Percentiles rank a stretch among this genome's conserved stretches.
phyloP scores from a whole-genome alignment of 1,140 invertebrate species.

The Copidosoma floridanum region DNA sequence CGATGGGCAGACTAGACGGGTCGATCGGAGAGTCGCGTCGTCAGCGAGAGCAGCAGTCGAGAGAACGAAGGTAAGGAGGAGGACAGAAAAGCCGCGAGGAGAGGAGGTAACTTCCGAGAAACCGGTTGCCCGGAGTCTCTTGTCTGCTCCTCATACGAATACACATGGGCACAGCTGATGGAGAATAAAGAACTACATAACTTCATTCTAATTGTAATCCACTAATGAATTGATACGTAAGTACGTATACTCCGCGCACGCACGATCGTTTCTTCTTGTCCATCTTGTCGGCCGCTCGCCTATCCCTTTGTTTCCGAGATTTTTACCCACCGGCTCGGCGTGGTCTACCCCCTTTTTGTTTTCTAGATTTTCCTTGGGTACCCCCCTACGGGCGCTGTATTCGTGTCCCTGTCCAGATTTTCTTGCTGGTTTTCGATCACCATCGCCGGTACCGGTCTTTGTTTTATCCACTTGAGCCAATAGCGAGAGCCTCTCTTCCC shows the following conservation, averaged over 20 bases:
- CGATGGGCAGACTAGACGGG: slow-evolving; percentile 13
- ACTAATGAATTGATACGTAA: slow-evolving; percentile 56
- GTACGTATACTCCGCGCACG: too few species aligned
- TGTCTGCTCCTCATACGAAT: slow-evolving; percentile 30
- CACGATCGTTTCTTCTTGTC: too few species aligned
- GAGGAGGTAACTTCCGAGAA: slow-evolving; percentile 29
- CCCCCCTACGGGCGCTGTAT: slow-evolving; percentile 12
- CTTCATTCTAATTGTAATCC: slow-evolving; percentile 52
- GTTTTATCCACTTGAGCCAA: too few species aligned
- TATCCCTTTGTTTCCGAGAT: too few species aligned
- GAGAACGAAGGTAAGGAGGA: slow-evolving; percentile 6
- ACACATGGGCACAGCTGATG: slow-evolving; percentile 45
- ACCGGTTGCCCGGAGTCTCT: slow-evolving; percentile 42
- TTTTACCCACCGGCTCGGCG: too few species aligned
- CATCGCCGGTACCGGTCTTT: too few species aligned
- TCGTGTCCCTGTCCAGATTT: too few species aligned
- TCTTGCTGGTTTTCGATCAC: too few species aligned
- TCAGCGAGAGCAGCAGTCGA: neutral
- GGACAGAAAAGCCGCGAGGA: slow-evolving; percentile 3
- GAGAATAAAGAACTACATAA: too few species aligned
- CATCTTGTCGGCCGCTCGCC: too few species aligned
- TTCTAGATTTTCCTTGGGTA: neutral
- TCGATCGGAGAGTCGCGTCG: neutral
- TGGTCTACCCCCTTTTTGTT: neutral
- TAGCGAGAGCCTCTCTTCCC: neutral